A percentile compares a stretch with the other conserved stretches of the same genome.
Evolutionary conservation across 1,140 invertebrate species (phyloP).

Genomic region (Tenebrio molitor): DNA sequence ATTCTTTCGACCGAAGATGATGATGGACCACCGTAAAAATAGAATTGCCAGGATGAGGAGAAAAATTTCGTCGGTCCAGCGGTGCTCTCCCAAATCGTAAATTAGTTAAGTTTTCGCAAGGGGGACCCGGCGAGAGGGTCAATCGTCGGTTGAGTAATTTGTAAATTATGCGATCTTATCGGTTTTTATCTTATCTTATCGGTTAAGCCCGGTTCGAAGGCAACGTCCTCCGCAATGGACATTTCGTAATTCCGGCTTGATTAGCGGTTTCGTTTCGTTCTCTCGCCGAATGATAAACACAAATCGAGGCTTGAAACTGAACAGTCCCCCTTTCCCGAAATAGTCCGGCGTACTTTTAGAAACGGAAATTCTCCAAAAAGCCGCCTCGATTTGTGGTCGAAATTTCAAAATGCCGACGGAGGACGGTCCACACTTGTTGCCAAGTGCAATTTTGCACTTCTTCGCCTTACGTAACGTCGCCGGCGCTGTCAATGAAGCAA

Average conservation of each 20-base stretch:
- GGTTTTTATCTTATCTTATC: slow-evolving; percentile 36
- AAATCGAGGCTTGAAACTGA: not conserved
- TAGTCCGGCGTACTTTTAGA: not conserved
- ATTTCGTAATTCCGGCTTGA: slow-evolving; percentile 24
- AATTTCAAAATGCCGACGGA: too few relatives aligned
- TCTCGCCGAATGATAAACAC: not conserved
- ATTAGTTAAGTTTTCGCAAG: too few relatives aligned
- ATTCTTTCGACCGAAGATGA: too few relatives aligned
- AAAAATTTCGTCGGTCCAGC: not conserved
- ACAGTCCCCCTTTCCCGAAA: not conserved
- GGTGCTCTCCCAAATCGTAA: not conserved
- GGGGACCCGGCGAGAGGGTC: too few relatives aligned
- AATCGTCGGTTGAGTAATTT: slow-evolving; percentile 1
- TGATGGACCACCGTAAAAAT: too few relatives aligned
- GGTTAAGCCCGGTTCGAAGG: slow-evolving; percentile 9
- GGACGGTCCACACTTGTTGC: too few relatives aligned
- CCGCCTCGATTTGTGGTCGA: too few relatives aligned
- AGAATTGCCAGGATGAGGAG: too few relatives aligned
- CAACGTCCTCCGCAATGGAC: slow-evolving; percentile 9
- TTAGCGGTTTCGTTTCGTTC: slow-evolving; percentile 1
- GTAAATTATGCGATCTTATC: slow-evolving; percentile 12
- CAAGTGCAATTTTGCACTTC: too few relatives aligned
- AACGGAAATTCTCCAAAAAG: not conserved
- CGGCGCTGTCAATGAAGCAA: too few relatives aligned
- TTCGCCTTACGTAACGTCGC: too few relatives aligned